Evolutionary conservation across 2,113 vertebrate genomes (phyloP), one percentile per base, ranked within the genome.

Genomic region (Neofelis nebulosa): DNA sequence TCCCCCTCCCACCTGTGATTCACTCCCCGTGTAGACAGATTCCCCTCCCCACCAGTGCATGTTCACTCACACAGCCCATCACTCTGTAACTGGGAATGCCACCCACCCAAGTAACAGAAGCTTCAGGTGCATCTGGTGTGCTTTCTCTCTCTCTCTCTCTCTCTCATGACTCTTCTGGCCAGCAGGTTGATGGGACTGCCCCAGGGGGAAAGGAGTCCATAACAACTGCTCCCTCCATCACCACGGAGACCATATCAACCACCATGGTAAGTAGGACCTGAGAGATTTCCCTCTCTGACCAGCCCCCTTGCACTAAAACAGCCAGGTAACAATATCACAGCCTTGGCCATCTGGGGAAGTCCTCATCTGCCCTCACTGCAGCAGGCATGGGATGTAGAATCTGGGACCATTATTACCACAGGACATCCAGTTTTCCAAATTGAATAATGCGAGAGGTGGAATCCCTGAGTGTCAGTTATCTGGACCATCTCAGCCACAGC

Each of bases 261-360:
- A 98, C 98, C 90, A 98, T 98, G 98, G 99, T 99, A 98, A 99
- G 99, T 89, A 71, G 84, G 52, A 79, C 81, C 61, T 36, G 41
- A 81, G 27, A 57, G 65, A 7, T 71, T 41, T 29, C 50, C 63
- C 21, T 57, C 45, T 87, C 31, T 69, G 68, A 57, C 45, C 71
- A 55, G 65, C 15, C 21, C 50, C 31, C 4, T 21, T 3, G 8
- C 38, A 29, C 63, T 9, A 12, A 78, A 76, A 69, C 3, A 41
- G 73, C 79, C 92, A 71, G 61, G 16, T 61, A 66, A 78, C 63
- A 82, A 36, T 61, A 36, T 45, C 31, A 41, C 14, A 18, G 19
- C 1, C 0, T 63, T 10, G 2, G 57, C 61, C 71, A n/a, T 45
- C 76, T 83, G 15, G 7, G 57, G 65, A 61, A 38, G 48, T 23